Percentiles rank a stretch among this genome's conserved stretches.
These are phyloP conservation scores for Diprion similis DNA, from an alignment of 1,140 invertebrate species.

Conservation along the genomic window DNA sequence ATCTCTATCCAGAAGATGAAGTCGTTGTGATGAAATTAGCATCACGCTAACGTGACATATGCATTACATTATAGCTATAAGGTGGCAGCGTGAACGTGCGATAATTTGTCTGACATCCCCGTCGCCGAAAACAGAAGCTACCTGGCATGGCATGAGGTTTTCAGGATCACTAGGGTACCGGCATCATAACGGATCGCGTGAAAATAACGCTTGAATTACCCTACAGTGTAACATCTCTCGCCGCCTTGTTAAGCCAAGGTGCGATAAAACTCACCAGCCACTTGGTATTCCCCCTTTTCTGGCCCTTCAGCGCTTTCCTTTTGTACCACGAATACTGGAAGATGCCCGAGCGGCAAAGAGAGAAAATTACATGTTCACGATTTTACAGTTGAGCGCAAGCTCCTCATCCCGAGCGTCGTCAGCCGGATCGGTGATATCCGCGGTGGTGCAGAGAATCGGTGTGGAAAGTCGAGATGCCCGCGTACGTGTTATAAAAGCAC, in stretches of 20 bases:
- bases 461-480: not conserved
- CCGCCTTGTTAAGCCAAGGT: conserved; percentile 27
- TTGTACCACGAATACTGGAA: not conserved
- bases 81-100: not conserved
- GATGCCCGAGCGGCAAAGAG: conserved; percentile 11
- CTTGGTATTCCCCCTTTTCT: not conserved
- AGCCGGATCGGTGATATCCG: not conserved
- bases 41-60: no score
- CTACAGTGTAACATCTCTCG: conserved; percentile 24
- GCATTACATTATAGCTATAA: no score
- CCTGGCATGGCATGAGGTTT: not conserved
- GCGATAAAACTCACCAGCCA: not conserved
- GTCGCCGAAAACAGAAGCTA: conserved; percentile 7
- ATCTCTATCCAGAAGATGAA: no score
- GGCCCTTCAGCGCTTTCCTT: not conserved
- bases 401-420: not conserved
- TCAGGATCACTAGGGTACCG: conserved; percentile 20
- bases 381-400: not conserved
- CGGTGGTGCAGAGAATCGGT: not conserved
- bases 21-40: no score
- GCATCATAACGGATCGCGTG: conserved; percentile 22
- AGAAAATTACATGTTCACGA: conserved; percentile 17
- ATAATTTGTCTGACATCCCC: conserved; percentile 14
- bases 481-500: not conserved
- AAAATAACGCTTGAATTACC: not conserved